Base-by-base conservation (phyloP, 2,888 invertebrate species). In the Pyrrhosoma nymphula region DNA sequence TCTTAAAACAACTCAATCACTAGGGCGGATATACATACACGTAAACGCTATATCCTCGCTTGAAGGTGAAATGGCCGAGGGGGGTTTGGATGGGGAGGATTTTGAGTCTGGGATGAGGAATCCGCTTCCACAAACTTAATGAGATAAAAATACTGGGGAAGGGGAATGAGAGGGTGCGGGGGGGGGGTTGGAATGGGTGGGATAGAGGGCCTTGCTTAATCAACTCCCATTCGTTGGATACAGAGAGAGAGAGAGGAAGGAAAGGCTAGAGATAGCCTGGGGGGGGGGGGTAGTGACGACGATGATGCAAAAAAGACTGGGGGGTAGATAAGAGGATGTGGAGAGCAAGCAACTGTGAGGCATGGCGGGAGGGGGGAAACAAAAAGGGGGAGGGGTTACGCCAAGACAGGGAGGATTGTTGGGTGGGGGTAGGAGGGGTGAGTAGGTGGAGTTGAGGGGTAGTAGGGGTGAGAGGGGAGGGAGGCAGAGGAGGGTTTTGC, bases 401-500 rank as follows among this genome's bases (percentile, higher is more conserved):
- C 47, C 47, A 8, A 47, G 47, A 47, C 47, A 4, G 30, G 82
- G 30, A 35, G 82, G 82, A 12, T n/a, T n/a, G n/a, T n/a, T n/a
- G n/a, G n/a, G n/a, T 6, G 23, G 30, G 75, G 26, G 47, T n/a
- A n/a, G 39, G n/a, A 14, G 47, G 35, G 26, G 47, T 35, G n/a
- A 35, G 30, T 8, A 30, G 20, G 60, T 26, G 91, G 91, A 20
- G n/a, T n/a, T n/a, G 16, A 18, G 30, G 75, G 26, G 47, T n/a
- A n/a, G 39, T n/a, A 14, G 47, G 35, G 26, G 47, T 35, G n/a
- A 35, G 30, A 20, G 30, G 8, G 35, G 60, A 35, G 26, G 14
- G 55, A 55, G 47, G 47, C 6, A 16, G 69, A 75, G 93, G 47
- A 39, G 47, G 47, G 93, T 93, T 93, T 93, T 93, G 93, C 93